Conservation (phyloP, 2,113 vertebrate species). For the Jacana jacana region DNA sequence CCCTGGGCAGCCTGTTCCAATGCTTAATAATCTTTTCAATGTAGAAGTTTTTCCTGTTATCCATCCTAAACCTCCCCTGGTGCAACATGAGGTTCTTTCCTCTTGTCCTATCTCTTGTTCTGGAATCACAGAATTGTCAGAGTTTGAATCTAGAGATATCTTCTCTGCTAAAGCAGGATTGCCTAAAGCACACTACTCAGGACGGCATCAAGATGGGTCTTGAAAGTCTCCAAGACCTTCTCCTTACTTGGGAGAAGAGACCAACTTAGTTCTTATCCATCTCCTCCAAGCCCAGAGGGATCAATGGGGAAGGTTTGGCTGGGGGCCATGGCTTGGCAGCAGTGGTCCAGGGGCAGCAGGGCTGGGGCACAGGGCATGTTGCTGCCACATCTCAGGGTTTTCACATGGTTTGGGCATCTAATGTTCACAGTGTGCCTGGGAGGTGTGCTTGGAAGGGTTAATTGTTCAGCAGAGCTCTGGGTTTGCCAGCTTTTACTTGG, state of each 20-base stretch:
- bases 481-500: neutral
- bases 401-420: rapidly evolving
- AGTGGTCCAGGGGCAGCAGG: too few species aligned
- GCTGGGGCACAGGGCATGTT: too few species aligned
- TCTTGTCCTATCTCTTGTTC: too few species aligned
- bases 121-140: too few species aligned
- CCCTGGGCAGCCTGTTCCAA: neutral
- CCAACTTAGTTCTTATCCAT: rapidly evolving
- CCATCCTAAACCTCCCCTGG: too few species aligned
- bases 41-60: neutral
- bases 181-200: too few species aligned
- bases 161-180: too few species aligned
- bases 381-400: neutral
- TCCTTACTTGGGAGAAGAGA: neutral
- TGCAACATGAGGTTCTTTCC: too few species aligned
- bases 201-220: too few species aligned
- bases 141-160: too few species aligned
- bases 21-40: neutral
- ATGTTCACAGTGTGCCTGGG: rapidly evolving
- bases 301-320: neutral
- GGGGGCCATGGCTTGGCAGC: rapidly evolving
- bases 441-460: too few species aligned
- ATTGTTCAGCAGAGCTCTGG: neutral
- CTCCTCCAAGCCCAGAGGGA: neutral
- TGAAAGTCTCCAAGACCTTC: too few species aligned